Base-by-base conservation (phyloP, 2,888 invertebrate species). In the Dascillus cervinus region DNA sequence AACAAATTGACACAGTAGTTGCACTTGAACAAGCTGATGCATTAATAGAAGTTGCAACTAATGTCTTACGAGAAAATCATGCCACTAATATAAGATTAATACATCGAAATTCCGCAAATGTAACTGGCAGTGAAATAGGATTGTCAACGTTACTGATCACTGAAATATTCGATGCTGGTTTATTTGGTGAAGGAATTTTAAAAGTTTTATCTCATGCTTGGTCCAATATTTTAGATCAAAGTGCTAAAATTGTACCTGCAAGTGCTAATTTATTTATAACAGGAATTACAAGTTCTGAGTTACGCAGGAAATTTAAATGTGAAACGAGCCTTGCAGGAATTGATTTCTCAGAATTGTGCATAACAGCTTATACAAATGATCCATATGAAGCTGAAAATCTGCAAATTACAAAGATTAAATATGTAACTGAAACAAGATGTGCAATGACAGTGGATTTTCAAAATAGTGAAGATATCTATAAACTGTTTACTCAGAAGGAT, bases 131-230 rank as follows among this genome's bases (percentile, higher is more conserved):
- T 3, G 26, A 32, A 17, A 8, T 32, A 37, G 24, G 22, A 3
- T 12, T 32, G 64, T 50, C 70, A 73, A 71, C 77, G 30, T 56
- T 86, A 23, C 59, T 87, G 29, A 70, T 87, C 1, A 84, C 83
- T 2, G 87, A 89, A 64, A 76, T 79, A 41, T 81, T 88, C 65
- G 88, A 88, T 67, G 78, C 81, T 26, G 86, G 80, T 0, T 56
- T 87, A 13, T 79, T 88, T 59, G 87, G 88, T 1, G 88, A 88
- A 62, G 71, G 75, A 48, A 70, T 80, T 17, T 57, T 88, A 22
- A 68, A 74, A 43, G 76, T 78, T 10, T 55, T 85, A 22, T 60
- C 72, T 22, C 80, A 86, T 64, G 84, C 84, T 3, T 79, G 79
- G 73, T 63, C 74, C 32, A 58, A 73, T 44, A 65, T 86, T 22